A percentile compares a stretch with the other conserved stretches of the same genome.
These are phyloP conservation scores for Phylloscopus trochilus DNA, from an alignment of 2,113 vertebrate species.

Conservation along the genomic window DNA sequence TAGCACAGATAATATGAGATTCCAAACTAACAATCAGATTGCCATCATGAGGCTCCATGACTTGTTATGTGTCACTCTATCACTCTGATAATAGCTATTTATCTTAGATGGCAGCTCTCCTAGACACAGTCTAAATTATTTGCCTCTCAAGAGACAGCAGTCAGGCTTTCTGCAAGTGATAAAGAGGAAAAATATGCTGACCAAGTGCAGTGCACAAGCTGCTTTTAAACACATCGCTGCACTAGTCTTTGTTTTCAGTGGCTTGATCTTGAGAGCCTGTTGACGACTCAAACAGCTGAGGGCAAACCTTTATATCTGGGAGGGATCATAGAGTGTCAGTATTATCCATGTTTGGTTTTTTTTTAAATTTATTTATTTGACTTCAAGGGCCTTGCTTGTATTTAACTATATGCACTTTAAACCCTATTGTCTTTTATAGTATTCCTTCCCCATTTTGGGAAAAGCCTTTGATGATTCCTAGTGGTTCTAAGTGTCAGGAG, in stretches of 20 bases:
- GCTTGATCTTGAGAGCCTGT: neutral
- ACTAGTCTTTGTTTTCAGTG: neutral
- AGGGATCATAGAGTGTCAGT: neutral
- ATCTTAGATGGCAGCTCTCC: neutral
- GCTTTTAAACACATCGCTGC: neutral
- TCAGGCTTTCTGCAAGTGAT: neutral
- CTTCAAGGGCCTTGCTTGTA: neutral
- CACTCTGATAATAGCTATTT: neutral
- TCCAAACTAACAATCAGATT: slow-evolving; percentile 13
- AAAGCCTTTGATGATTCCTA: neutral
- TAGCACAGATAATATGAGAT: neutral
- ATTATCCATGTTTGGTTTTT: neutral
- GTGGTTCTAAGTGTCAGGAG: neutral
- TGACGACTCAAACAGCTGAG: neutral
- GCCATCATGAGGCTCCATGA: neutral
- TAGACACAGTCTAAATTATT: neutral
- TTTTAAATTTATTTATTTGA: neutral
- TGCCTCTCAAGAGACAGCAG: neutral
- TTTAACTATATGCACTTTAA: neutral
- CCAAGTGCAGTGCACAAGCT: neutral
- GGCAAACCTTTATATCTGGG: neutral
- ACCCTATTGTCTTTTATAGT: neutral
- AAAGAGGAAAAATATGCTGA: slow-evolving; percentile 14
- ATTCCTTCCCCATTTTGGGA: neutral
- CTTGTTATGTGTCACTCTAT: neutral